Evolutionary conservation across 2,113 vertebrate genomes (phyloP).

Genomic region (Gobio gobio): DNA sequence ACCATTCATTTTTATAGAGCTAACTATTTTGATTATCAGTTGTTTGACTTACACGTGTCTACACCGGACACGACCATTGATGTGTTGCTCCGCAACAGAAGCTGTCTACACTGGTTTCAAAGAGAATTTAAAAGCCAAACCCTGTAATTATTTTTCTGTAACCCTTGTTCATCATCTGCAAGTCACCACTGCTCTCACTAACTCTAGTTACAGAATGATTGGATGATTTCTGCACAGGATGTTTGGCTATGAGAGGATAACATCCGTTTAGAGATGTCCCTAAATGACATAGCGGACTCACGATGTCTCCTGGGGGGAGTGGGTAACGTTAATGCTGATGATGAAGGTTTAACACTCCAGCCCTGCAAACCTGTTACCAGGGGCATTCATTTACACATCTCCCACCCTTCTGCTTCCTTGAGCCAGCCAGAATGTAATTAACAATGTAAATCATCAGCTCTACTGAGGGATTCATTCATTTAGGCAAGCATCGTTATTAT

Average conservation of each 20-base stretch:
- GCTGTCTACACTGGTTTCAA: too few species aligned
- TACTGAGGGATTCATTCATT: constrained; percentile 50
- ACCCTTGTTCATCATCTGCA: background rate
- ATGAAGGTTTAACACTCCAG: constrained; percentile 39
- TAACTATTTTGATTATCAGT: too few species aligned
- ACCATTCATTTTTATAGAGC: too few species aligned
- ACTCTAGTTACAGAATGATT: background rate
- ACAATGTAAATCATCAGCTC: constrained; percentile 52
- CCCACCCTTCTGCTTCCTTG: constrained; percentile 16
- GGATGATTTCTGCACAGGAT: background rate
- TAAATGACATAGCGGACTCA: background rate
- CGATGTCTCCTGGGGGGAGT: background rate
- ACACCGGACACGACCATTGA: too few species aligned
- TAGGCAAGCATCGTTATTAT: constrained; percentile 33
- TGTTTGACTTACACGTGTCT: too few species aligned
- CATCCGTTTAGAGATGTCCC: constrained; percentile 27
- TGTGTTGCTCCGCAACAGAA: too few species aligned
- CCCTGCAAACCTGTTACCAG: constrained; percentile 28
- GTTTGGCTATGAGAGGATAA: background rate
- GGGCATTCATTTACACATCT: constrained; percentile 46
- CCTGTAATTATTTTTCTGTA: too few species aligned
- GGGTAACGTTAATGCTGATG: constrained; percentile 32
- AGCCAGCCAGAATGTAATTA: constrained; percentile 55
- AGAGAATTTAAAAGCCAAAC: too few species aligned
- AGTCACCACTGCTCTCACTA: background rate